phyloP scores from a whole-genome alignment of 2,113 vertebrate genomes.

The Coptodon rendalli region DNA sequence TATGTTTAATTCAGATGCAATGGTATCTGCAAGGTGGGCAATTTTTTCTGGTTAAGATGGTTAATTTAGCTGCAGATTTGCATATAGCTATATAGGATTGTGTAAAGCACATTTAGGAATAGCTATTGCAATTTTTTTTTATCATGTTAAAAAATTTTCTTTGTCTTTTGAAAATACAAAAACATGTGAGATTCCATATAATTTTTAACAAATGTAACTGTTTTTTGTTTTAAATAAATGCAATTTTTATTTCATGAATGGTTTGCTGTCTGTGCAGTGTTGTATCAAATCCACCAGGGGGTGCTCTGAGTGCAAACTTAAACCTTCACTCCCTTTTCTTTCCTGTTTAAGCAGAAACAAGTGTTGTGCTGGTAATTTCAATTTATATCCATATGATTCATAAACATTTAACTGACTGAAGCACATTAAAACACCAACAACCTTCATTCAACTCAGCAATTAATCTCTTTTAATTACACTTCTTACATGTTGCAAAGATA shows the following conservation, averaged over 20 bases:
- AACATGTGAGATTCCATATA: not conserved
- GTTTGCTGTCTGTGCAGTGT: not conserved
- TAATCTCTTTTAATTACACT: constrained; percentile 34
- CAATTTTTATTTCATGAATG: not conserved
- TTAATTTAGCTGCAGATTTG: not conserved
- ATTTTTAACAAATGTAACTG: not conserved
- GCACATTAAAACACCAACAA: constrained; percentile 44
- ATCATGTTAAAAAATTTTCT: not conserved
- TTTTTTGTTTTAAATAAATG: constrained; percentile 34
- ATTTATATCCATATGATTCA: constrained; percentile 8
- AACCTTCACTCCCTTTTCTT: not conserved
- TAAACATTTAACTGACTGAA: constrained; percentile 26
- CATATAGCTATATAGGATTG: not conserved
- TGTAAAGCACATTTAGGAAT: not conserved
- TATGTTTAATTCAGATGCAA: not conserved
- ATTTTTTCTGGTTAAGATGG: not conserved
- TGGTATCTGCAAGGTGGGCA: not conserved
- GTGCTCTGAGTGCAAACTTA: not conserved
- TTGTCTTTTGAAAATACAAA: not conserved
- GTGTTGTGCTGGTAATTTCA: not conserved
- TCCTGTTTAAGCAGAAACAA: fast-evolving
- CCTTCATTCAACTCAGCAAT: not conserved
- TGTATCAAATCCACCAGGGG: not conserved
- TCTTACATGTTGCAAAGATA: constrained; percentile 22
- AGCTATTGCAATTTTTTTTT: not conserved